Conservation (phyloP, 2,888 invertebrate genomes). For the Deroplatys truncata region DNA sequence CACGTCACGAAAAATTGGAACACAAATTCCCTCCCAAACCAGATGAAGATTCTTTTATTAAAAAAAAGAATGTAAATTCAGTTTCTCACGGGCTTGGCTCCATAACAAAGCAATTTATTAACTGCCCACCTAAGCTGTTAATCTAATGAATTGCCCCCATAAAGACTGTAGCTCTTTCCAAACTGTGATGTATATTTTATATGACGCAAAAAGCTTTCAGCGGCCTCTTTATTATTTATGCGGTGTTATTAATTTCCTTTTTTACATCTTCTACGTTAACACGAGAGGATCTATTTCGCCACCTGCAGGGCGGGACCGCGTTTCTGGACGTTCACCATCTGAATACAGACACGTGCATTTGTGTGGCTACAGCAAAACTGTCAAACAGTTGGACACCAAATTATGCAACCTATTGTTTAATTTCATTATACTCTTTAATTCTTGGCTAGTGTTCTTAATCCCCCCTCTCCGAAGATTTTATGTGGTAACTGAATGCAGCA, state of each 20-base stretch:
- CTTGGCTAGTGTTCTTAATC: too few relatives aligned
- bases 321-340: neutral
- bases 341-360: neutral
- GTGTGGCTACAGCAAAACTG: neutral
- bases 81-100: neutral
- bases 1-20: neutral
- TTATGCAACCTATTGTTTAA: too few relatives aligned
- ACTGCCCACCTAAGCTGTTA: neutral
- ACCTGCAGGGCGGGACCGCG: neutral
- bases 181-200: neutral
- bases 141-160: neutral
- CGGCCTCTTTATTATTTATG: neutral
- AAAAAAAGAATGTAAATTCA: too few relatives aligned
- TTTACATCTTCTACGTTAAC: neutral
- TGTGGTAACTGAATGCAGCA: too few relatives aligned
- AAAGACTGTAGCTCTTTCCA: neutral
- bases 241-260: neutral
- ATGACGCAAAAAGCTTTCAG: neutral
- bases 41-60: neutral
- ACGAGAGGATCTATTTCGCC: neutral
- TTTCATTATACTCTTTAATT: too few relatives aligned
- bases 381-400: too few relatives aligned
- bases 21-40: neutral
- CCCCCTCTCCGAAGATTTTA: too few relatives aligned
- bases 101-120: neutral